Percentiles rank a stretch among this genome's conserved stretches.
These are phyloP conservation scores for Pristionchus maxplancki DNA, from an alignment of 2,888 invertebrate genomes.

Conservation along the genomic window DNA sequence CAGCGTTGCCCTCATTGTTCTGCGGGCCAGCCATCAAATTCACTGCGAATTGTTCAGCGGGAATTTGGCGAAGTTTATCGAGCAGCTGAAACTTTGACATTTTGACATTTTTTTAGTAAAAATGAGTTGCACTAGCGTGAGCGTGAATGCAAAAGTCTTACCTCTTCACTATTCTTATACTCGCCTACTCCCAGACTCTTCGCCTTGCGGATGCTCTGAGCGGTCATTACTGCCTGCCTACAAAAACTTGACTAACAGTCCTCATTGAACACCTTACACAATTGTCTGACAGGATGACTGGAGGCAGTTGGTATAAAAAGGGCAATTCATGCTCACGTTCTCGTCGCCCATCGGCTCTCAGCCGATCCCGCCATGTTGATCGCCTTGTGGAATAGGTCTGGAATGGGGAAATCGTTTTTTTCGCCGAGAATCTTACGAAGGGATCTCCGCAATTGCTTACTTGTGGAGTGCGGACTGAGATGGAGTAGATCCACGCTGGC, in stretches of 20 bases:
- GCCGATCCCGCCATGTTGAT: conserved; percentile 6
- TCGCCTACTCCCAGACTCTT: neutral
- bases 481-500: conserved; percentile 21
- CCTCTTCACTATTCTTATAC: neutral
- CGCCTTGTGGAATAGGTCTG: conserved; percentile 22
- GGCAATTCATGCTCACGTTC: neutral
- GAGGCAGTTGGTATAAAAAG: too few relatives aligned
- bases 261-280: too few relatives aligned
- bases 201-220: neutral
- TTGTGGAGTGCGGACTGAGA: conserved; percentile 24
- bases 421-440: neutral
- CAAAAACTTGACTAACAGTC: too few relatives aligned
- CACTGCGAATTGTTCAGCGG: neutral
- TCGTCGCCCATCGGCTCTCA: neutral
- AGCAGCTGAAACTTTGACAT: neutral
- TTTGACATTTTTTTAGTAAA: too few relatives aligned
- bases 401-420: neutral
- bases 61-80: neutral
- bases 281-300: too few relatives aligned
- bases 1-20: neutral
- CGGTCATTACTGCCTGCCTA: neutral
- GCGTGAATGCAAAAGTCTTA: too few relatives aligned
- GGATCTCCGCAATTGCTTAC: neutral
- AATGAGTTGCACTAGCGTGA: too few relatives aligned
- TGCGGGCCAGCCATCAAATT: neutral